Evolutionary conservation across 2,113 vertebrate species (phyloP).

Genomic region (Rhizomys pruinosus): DNA sequence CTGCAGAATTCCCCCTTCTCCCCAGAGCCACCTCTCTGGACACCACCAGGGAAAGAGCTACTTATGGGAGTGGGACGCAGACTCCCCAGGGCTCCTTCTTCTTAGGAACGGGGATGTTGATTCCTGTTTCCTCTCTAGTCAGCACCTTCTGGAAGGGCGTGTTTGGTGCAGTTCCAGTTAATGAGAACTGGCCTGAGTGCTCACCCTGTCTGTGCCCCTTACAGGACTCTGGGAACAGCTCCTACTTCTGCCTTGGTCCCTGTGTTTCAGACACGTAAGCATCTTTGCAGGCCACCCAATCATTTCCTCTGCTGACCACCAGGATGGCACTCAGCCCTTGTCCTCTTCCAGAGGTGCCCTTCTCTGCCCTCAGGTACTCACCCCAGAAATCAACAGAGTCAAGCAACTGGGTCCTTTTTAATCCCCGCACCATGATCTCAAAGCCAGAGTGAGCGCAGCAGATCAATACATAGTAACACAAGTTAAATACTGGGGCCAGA

Average conservation of each 20-base stretch:
- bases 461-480: not conserved
- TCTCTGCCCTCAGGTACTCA: not conserved
- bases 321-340: not conserved
- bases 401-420: not conserved
- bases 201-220: not conserved
- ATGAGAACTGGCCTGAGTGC: not conserved
- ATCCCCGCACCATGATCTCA: not conserved
- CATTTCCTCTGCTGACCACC: not conserved
- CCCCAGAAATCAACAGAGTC: not conserved
- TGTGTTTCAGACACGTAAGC: not conserved
- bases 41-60: not conserved
- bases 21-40: constrained; percentile 58
- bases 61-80: constrained; percentile 7
- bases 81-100: constrained; percentile 24
- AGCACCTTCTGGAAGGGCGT: not conserved
- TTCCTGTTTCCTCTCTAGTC: not conserved
- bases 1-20: not conserved
- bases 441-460: not conserved
- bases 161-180: not conserved
- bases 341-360: not conserved
- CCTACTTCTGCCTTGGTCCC: not conserved
- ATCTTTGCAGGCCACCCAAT: not conserved
- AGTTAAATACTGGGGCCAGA: not conserved
- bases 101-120: not conserved
- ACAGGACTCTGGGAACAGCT: not conserved